Evolutionary conservation across 2,888 invertebrate species (phyloP).

Genomic region (Dilophus febrilis): DNA sequence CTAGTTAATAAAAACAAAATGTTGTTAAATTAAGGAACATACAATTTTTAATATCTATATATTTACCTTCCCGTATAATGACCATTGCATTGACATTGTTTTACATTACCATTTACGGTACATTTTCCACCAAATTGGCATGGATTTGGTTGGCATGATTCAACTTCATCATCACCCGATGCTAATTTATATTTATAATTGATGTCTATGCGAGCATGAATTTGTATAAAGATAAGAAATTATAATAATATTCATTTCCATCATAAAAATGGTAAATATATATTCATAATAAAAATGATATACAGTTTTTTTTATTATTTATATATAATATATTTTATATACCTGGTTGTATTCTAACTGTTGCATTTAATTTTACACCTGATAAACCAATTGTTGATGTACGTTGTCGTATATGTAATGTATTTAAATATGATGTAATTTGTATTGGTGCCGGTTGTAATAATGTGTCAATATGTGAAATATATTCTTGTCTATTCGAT

Average conservation of each 20-base stretch:
- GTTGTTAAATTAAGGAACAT: not conserved
- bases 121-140: slow-evolving; percentile 56
- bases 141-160: slow-evolving; percentile 56
- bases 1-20: slow-evolving; percentile 19
- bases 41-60: not conserved
- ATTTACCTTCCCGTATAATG: slow-evolving; percentile 48
- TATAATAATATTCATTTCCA: too few relatives aligned
- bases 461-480: not conserved
- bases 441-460: slow-evolving; percentile 30
- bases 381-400: slow-evolving; percentile 20
- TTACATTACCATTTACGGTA: slow-evolving; percentile 36
- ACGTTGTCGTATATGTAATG: slow-evolving; percentile 40
- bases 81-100: slow-evolving; percentile 50
- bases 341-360: slow-evolving; percentile 42
- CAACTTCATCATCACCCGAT: slow-evolving; percentile 40
- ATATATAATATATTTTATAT: too few relatives aligned
- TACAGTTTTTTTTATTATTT: slow-evolving; percentile 2
- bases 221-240: too few relatives aligned
- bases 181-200: slow-evolving; percentile 47
- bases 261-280: not conserved
- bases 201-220: slow-evolving; percentile 37
- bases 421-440: slow-evolving; percentile 51
- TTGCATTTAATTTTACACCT: slow-evolving; percentile 41
- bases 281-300: not conserved
- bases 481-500: slow-evolving; percentile 8